A percentile compares a stretch with the other conserved stretches of the same genome.
Evolutionary conservation across 1,140 invertebrate species (phyloP).

Genomic region (Drosophila varians): DNA sequence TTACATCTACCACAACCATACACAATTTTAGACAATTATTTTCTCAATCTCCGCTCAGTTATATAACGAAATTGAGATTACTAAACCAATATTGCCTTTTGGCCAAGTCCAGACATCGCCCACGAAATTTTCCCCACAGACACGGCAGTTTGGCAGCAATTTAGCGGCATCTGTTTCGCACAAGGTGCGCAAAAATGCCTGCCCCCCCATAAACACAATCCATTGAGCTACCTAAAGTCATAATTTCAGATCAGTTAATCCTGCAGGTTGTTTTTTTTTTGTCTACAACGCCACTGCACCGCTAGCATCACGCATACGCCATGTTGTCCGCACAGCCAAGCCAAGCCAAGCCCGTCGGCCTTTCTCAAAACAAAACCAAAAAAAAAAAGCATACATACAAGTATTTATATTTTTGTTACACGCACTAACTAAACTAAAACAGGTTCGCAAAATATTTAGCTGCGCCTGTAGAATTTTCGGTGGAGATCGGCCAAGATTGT

Average conservation of each 20-base stretch:
- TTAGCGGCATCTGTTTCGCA: constrained; percentile 21
- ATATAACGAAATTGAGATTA: constrained; percentile 25
- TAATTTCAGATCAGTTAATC: constrained; percentile 28
- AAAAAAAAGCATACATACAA: background rate
- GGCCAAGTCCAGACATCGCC: constrained; percentile 26
- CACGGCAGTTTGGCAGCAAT: background rate
- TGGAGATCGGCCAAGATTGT: constrained; percentile 32
- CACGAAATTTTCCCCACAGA: constrained; percentile 9
- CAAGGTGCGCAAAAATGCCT: constrained; percentile 32
- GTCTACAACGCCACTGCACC: constrained; percentile 23
- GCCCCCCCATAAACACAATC: constrained; percentile 23
- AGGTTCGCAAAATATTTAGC: constrained; percentile 27
- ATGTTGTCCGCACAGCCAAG: constrained; percentile 42
- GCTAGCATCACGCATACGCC: constrained; percentile 57
- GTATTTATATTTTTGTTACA: constrained; percentile 3
- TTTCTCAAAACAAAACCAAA: constrained; percentile 50
- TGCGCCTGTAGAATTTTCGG: constrained; percentile 23
- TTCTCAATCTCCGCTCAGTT: constrained; percentile 3
- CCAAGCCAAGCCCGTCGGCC: constrained; percentile 48
- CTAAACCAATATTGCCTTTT: constrained; percentile 18
- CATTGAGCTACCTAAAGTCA: constrained; percentile 47
- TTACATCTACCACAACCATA: too few relatives aligned
- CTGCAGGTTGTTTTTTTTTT: constrained; percentile 31
- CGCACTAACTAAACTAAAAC: constrained; percentile 51
- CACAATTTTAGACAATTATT: background rate